Percentiles rank a stretch among this genome's conserved stretches.
Evolutionary conservation across 1,140 invertebrate genomes (phyloP).

Genomic region (Trachymyrmex cornetzi): DNA sequence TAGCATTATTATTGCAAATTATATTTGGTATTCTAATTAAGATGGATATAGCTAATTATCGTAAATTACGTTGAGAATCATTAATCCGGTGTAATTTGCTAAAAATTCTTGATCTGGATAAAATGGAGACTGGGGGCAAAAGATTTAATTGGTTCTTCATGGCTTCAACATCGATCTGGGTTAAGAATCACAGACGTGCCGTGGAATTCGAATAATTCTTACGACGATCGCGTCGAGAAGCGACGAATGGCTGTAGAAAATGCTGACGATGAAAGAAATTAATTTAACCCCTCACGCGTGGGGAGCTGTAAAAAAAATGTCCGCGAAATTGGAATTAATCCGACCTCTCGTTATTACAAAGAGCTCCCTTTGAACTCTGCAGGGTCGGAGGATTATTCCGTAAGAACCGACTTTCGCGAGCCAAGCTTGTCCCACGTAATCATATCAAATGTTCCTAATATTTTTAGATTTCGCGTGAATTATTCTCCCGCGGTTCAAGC

Average conservation of each 20-base stretch:
- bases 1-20: not conserved
- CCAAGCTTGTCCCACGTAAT: not conserved
- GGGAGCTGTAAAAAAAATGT: slow-evolving; percentile 47
- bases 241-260: not conserved
- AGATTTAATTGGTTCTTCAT: slow-evolving; percentile 56
- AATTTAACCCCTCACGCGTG: slow-evolving; percentile 50
- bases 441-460: slow-evolving; percentile 24
- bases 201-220: slow-evolving; percentile 52
- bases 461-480: slow-evolving; percentile 22
- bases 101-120: not conserved
- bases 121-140: not conserved
- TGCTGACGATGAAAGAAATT: slow-evolving; percentile 50
- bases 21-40: not conserved
- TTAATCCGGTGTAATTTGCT: not conserved
- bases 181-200: slow-evolving; percentile 50
- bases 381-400: slow-evolving; percentile 31
- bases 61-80: not conserved
- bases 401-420: slow-evolving; percentile 20
- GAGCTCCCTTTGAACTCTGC: slow-evolving; percentile 7
- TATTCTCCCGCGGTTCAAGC: not conserved
- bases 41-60: not conserved
- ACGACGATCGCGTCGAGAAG: slow-evolving; percentile 14
- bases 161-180: slow-evolving; percentile 35
- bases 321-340: slow-evolving; percentile 60
- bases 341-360: slow-evolving; percentile 43